Conservation (phyloP, 2,797 vertebrate genomes). For the Hippopotamyrus pictus region DNA sequence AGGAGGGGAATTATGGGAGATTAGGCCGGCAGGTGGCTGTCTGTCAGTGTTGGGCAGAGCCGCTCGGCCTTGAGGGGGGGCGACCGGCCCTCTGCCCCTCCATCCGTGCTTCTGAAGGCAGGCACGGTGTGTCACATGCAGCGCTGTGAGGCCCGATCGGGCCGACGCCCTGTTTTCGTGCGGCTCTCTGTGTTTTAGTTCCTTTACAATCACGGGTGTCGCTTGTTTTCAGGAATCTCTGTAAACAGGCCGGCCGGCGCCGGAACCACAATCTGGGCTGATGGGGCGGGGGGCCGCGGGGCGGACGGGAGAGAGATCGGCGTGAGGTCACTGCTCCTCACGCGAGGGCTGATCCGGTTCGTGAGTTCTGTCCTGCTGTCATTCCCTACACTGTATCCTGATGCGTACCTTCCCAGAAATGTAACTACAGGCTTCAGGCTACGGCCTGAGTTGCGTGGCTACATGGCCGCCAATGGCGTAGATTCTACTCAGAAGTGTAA, state of each 20-base stretch:
- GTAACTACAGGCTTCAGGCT: background rate
- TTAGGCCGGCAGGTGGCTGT: slow-evolving; percentile 20
- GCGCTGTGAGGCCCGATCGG: background rate
- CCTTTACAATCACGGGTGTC: slow-evolving; percentile 15
- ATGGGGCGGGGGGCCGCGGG: background rate
- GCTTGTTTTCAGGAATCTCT: slow-evolving; percentile 16
- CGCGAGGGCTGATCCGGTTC: background rate
- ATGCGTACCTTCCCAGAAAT: background rate
- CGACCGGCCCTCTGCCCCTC: background rate
- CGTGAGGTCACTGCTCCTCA: background rate
- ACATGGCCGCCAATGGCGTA: background rate
- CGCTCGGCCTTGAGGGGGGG: background rate
- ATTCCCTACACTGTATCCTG: background rate
- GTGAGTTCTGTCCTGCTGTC: background rate
- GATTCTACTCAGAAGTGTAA: background rate
- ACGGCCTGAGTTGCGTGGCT: too few relatives aligned
- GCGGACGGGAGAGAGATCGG: background rate
- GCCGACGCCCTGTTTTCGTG: slow-evolving; percentile 9
- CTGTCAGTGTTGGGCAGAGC: background rate
- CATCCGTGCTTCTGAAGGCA: background rate
- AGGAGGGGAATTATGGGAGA: slow-evolving; percentile 18
- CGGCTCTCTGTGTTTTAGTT: background rate
- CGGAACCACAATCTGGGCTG: background rate
- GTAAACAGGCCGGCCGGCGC: slow-evolving; percentile 13
- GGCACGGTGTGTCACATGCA: background rate